phyloP scores from a whole-genome alignment of 2,888 invertebrate species.

The Pyrochroa serraticornis region DNA sequence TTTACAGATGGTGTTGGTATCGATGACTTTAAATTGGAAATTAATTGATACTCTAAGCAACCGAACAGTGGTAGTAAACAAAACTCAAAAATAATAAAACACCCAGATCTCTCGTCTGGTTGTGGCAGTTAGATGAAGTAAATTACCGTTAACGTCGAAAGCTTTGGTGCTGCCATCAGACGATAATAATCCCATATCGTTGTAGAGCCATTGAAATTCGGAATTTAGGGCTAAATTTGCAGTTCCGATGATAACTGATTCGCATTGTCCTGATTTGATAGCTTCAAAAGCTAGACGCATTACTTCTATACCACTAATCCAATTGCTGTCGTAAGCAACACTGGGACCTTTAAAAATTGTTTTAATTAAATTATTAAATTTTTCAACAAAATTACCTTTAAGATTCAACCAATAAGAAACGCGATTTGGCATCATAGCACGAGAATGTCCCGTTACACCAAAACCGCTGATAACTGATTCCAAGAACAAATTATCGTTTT shows the following conservation, averaged over 20 bases:
- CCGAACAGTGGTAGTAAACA: too few species aligned
- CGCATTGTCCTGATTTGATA: constrained; percentile 83
- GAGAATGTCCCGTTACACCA: constrained; percentile 74
- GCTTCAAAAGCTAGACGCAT: constrained; percentile 72
- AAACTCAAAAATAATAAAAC: too few species aligned
- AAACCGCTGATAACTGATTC: constrained; percentile 65
- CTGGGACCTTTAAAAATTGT: constrained; percentile 60
- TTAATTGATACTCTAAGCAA: too few species aligned
- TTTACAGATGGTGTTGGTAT: too few species aligned
- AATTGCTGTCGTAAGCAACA: constrained; percentile 69
- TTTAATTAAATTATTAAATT: too few species aligned
- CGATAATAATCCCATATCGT: constrained; percentile 67
- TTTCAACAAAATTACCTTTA: constrained; percentile 52
- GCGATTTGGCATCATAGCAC: constrained; percentile 95
- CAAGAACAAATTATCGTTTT: constrained; percentile 60
- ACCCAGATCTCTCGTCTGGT: too few species aligned
- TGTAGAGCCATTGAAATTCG: constrained; percentile 66
- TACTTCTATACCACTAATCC: constrained; percentile 73
- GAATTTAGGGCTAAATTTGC: constrained; percentile 75
- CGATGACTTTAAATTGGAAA: too few species aligned
- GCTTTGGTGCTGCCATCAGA: constrained; percentile 67
- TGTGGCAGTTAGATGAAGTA: too few species aligned
- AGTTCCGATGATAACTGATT: constrained; percentile 89
- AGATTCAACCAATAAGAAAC: constrained; percentile 90
- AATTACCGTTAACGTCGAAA: constrained; percentile 67